phyloP scores from a whole-genome alignment of 2,888 invertebrate genomes.

The Plagodis pulveraria region DNA sequence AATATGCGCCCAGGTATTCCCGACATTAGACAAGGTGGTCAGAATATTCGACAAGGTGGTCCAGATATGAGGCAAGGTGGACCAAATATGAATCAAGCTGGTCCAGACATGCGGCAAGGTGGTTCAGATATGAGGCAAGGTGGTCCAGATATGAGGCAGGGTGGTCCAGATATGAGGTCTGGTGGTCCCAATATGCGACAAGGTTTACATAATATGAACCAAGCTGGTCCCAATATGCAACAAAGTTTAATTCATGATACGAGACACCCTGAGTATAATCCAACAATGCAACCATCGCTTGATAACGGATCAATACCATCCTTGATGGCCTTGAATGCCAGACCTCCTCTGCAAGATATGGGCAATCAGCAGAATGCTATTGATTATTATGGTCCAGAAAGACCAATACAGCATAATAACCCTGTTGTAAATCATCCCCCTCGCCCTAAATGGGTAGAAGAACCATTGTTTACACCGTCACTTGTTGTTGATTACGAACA shows the following conservation, averaged over 20 bases:
- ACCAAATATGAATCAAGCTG: conserved; percentile 42
- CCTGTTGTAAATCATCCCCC: conserved; percentile 31
- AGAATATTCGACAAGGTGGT: conserved; percentile 19
- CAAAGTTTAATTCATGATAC: conserved; percentile 11
- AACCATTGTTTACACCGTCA: conserved; percentile 81
- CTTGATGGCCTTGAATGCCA: conserved; percentile 14
- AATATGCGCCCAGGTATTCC: conserved; percentile 19
- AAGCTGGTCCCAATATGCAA: conserved; percentile 14
- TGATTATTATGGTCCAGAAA: conserved; percentile 22
- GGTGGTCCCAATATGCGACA: conserved; percentile 14
- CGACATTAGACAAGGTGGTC: conserved; percentile 21
- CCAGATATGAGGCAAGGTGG: conserved; percentile 20
- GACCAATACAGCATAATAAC: conserved; percentile 35
- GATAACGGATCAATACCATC: conserved; percentile 22
- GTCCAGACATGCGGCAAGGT: conserved; percentile 59
- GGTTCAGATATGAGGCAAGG: conserved; percentile 39
- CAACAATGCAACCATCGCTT: conserved; percentile 5
- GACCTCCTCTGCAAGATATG: conserved; percentile 29
- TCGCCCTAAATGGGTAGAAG: conserved; percentile 65
- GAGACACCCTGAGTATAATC: conserved; percentile 15
- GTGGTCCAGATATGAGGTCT: conserved; percentile 14
- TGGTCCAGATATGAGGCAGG: conserved; percentile 20
- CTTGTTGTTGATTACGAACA: conserved; percentile 90
- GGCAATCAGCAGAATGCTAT: conserved; percentile 30
- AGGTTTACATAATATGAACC: conserved; percentile 14